Evolutionary conservation across 2,888 invertebrate species (phyloP), one percentile per base, ranked within the genome.

Genomic region (Fragum whitleyi): DNA sequence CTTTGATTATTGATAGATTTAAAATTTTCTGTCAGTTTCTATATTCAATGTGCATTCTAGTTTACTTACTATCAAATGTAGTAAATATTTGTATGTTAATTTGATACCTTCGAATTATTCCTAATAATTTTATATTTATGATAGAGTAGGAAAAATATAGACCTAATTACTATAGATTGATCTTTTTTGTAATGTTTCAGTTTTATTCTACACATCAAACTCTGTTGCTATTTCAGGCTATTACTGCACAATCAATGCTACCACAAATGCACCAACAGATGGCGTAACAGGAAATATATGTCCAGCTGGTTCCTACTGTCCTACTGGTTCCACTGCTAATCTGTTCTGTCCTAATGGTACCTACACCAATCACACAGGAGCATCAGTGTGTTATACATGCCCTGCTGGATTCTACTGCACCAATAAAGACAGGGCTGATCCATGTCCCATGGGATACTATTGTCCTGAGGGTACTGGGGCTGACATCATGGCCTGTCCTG

Each of bases 311-410:
- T 91, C 91, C 19, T 91, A 89, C 78, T 92, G 92, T 57, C 91
- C 92, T 1, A 69, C 39, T 23, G 90, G 90, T 16, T 92, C 92
- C 5, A 78, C 88, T n/a, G 86, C 87, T 16, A 90, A 91, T 71
- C 67, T 84, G 21, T 89, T 83, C 88, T 93, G 93, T 87, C 87
- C 91, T 6, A 93, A 93, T 77, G 92, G 92, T 6, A 93, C 93
- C 23, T 93, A 91, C 88, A 92, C 92, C 9, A 92, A 93, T 84
- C 91, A 92, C 85, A 90, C 92, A 2, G 92, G 93, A 14, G 90
- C 92, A 0, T 81, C 90, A 0, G 72, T 53, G 6, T 93, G 93
- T 81, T 92, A 92, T 62, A 89, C 89, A 65, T 93, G 93, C 61
- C 93, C 93, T 7, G 91, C 88, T 39, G 93, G 92, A 7, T 89